Percentiles rank a stretch among this genome's conserved stretches.
Conservation (phyloP, 1,140 invertebrate genomes). For the Nilaparvata lugens region DNA sequence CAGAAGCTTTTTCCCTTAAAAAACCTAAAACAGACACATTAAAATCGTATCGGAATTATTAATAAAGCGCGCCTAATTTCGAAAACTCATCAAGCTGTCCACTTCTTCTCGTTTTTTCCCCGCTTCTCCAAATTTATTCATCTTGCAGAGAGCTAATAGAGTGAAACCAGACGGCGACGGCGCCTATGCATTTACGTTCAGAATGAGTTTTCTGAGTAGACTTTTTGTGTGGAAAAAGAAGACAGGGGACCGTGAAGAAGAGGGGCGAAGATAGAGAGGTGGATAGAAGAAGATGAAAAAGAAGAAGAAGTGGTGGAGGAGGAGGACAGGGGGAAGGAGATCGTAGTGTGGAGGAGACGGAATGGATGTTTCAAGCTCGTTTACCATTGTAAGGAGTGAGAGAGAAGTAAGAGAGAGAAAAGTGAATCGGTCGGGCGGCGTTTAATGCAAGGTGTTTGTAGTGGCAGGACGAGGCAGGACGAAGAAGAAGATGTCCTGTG, state of each 20-base stretch:
- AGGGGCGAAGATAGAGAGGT: neutral
- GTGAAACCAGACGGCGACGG: neutral
- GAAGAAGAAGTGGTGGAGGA: too few species aligned
- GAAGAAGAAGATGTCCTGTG: too few species aligned
- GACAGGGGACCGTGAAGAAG: neutral
- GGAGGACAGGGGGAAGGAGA: neutral
- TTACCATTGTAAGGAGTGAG: neutral
- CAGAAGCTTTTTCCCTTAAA: too few species aligned
- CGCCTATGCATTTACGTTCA: neutral
- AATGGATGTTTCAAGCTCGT: constrained; percentile 6
- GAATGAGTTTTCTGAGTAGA: neutral
- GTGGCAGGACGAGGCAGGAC: too few species aligned
- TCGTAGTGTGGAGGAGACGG: neutral
- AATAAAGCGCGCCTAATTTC: too few species aligned
- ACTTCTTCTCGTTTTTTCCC: neutral
- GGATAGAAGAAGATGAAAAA: neutral
- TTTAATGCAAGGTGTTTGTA: too few species aligned
- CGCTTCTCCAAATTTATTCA: neutral
- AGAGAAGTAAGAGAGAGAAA: too few species aligned
- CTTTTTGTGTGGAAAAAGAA: neutral
- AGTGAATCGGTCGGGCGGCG: too few species aligned
- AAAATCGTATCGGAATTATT: too few species aligned
- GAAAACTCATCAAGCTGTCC: too few species aligned
- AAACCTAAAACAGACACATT: too few species aligned
- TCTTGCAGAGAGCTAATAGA: neutral